Evolutionary conservation across 2,888 invertebrate species (phyloP), one percentile per base, ranked within the genome.

Genomic region (Caenorhabditis imperialis): DNA sequence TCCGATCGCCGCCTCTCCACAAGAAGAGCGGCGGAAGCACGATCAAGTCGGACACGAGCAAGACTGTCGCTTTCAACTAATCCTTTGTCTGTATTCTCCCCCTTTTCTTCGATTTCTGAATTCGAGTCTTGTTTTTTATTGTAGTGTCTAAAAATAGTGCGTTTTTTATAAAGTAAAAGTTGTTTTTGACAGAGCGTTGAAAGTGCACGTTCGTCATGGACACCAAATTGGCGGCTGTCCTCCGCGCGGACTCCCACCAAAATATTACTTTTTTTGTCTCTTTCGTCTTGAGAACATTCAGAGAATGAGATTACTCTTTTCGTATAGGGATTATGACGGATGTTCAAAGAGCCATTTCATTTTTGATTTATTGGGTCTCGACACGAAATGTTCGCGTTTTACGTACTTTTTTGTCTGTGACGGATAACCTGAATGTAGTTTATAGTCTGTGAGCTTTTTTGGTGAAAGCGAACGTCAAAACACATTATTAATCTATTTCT

Each of bases 1-100:
- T 86, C 18, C 55, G 75, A 58, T 75, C 75, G 22, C 75, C 75
- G 30, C 75, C 75, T 54, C 50, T 75, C 30, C 70, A 70, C 14
- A 70, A 69, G 22, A 75, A 69, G 51, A 48, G 18, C 23, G 20
- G 44, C 16, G 55, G 42, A 30, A 57, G 42, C 20, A 22, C 44
- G 38, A 54, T 74, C 58, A 70, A 70, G 30, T 75, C 75, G 55
- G 53, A 48, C 35, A 55, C 70, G 33, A 58, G 54, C 58, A 75
- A 75, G 47, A 70, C 45, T 30, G 69, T 70, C 48, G 70, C 70
- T 3, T 75, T 75, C 48, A 75, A 75, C 23, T 75, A 42, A 65
- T 23, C 18, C 23, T 16, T 18, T n/a, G 16, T n/a, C 10, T 30
- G 6, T 30, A 30, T 30, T 22, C 38, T 7, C 10, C 2, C n/a